These are phyloP conservation scores for Acanthis flammea DNA, from an alignment of 2,797 vertebrate genomes.

Conservation along the genomic window DNA sequence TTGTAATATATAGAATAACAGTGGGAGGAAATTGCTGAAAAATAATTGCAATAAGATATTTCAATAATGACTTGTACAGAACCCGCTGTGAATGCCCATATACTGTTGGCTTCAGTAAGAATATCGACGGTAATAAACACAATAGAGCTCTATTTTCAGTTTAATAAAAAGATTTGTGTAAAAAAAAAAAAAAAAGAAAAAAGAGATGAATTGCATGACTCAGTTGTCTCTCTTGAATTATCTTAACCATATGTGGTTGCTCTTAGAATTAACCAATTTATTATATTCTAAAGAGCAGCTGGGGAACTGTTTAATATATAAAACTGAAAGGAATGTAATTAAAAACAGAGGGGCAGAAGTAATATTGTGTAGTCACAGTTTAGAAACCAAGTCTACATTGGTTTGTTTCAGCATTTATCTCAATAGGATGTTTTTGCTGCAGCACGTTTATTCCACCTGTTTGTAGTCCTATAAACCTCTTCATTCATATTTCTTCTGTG, in stretches of 20 bases:
- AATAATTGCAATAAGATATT: slow-evolving; percentile 38
- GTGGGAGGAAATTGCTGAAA: slow-evolving; percentile 40
- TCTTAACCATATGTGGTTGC: slow-evolving; percentile 43
- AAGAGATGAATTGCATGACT: slow-evolving; percentile 3
- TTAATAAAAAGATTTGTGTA: slow-evolving; percentile 41
- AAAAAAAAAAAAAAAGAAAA: neutral
- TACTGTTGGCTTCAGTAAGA: slow-evolving; percentile 25
- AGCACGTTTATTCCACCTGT: neutral
- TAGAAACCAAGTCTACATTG: slow-evolving; percentile 33
- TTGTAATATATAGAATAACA: slow-evolving; percentile 4
- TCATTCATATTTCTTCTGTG: neutral
- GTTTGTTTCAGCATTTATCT: slow-evolving; percentile 1
- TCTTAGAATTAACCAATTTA: slow-evolving; percentile 66
- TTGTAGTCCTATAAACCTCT: slow-evolving; percentile 2
- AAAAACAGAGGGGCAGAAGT: slow-evolving; percentile 32
- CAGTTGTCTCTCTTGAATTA: slow-evolving; percentile 49
- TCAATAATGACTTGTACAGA: slow-evolving; percentile 16
- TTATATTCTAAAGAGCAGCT: slow-evolving; percentile 67
- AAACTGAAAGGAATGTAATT: slow-evolving; percentile 49
- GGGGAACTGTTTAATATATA: slow-evolving; percentile 43
- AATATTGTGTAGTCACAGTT: slow-evolving; percentile 26
- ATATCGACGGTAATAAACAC: slow-evolving; percentile 40
- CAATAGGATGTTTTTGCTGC: neutral
- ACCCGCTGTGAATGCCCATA: slow-evolving; percentile 15
- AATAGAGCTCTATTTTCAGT: slow-evolving; percentile 18